phyloP scores from a whole-genome alignment of 2,888 invertebrate genomes.

The Macropis europaea region DNA sequence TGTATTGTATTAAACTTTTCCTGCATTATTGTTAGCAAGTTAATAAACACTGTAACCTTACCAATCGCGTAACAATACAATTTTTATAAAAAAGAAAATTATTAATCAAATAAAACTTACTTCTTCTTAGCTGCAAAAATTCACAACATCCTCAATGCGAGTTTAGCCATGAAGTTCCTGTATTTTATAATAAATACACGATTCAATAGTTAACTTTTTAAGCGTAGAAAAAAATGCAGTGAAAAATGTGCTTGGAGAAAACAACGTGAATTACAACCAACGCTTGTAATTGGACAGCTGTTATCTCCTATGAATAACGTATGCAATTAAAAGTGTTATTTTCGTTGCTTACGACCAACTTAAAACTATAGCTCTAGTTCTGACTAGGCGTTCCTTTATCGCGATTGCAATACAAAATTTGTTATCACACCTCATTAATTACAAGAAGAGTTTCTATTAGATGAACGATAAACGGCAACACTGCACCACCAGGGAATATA shows the following conservation, averaged over 20 bases:
- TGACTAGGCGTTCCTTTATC: not conserved
- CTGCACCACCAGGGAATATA: slow-evolving; percentile 20
- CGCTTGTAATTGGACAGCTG: not conserved
- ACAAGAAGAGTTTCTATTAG: slow-evolving; percentile 40
- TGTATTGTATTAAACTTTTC: too few species aligned
- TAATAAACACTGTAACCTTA: too few species aligned
- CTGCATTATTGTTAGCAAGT: too few species aligned
- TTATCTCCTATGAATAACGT: slow-evolving; percentile 5
- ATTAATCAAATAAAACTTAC: too few species aligned
- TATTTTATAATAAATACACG: too few species aligned
- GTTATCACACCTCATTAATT: slow-evolving; percentile 41
- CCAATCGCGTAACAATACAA: too few species aligned
- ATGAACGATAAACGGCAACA: slow-evolving; percentile 34
- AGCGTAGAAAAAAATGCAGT: too few species aligned
- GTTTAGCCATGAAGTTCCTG: too few species aligned
- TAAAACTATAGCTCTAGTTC: not conserved
- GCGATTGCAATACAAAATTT: slow-evolving; percentile 27
- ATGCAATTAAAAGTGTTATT: slow-evolving; percentile 9
- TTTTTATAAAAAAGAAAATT: too few species aligned
- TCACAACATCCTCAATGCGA: too few species aligned
- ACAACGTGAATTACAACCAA: not conserved
- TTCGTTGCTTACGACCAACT: not conserved
- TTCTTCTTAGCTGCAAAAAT: too few species aligned
- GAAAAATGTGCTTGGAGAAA: not conserved
- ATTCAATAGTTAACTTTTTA: too few species aligned